Percentiles rank a stretch among this genome's conserved stretches.
phyloP scores from a whole-genome alignment of 2,113 vertebrate genomes.

The Cinclus cinclus region DNA sequence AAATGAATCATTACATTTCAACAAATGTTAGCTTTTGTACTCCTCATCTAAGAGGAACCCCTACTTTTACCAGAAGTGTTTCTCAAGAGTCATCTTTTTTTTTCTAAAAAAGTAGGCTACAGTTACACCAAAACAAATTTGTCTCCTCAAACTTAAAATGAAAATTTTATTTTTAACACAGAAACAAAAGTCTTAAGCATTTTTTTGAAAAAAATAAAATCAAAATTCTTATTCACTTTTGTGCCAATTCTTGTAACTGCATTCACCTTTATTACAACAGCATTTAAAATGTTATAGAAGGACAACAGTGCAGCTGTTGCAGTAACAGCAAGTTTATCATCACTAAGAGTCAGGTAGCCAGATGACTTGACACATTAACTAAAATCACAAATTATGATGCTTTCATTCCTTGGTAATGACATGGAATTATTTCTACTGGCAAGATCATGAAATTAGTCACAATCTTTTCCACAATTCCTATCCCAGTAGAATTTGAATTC shows the following conservation, averaged over 20 bases:
- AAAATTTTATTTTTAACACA: not conserved
- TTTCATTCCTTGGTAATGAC: not conserved
- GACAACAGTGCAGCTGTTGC: not conserved
- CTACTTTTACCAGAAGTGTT: not conserved
- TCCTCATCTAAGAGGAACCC: not conserved
- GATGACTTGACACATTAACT: not conserved
- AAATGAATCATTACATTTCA: conserved; percentile 61
- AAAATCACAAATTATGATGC: not conserved
- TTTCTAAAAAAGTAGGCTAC: not conserved
- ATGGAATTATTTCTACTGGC: not conserved
- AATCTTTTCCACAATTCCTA: not conserved
- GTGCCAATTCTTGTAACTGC: not conserved
- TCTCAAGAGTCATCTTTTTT: not conserved
- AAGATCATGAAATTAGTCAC: not conserved
- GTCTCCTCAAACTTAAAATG: not conserved
- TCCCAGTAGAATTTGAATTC: not conserved
- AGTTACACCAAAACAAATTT: not conserved
- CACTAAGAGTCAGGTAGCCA: not conserved
- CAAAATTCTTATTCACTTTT: not conserved
- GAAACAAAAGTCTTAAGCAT: not conserved
- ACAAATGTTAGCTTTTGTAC: conserved; percentile 48
- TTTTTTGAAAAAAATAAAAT: not conserved
- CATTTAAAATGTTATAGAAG: not conserved
- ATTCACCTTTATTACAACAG: not conserved
- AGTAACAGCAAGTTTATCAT: not conserved